Evolutionary conservation across 1,140 invertebrate species (phyloP).

Genomic region (Euura lappo): DNA sequence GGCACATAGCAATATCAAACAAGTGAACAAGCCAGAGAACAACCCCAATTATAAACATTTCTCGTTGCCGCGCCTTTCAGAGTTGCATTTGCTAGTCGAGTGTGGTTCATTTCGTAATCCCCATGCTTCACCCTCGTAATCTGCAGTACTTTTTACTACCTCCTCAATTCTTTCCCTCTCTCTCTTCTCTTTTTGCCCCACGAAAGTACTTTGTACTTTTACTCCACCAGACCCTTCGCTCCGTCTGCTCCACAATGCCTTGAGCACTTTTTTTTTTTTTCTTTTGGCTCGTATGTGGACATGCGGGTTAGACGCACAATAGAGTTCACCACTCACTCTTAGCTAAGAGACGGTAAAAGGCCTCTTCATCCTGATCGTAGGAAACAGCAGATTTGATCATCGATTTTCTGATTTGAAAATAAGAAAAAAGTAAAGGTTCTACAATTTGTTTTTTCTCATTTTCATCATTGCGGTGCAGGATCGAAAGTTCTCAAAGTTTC

Average conservation of each 20-base stretch:
- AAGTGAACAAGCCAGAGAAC: background rate
- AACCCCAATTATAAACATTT: constrained; percentile 5
- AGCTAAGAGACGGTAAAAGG: background rate
- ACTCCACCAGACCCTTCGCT: background rate
- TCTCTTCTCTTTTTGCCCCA: background rate
- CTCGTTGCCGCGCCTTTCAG: background rate
- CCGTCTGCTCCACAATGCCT: constrained; percentile 23
- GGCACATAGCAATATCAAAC: too few relatives aligned
- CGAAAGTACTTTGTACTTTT: background rate
- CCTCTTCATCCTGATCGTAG: too few relatives aligned
- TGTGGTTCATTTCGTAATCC: background rate
- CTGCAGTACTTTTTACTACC: too few relatives aligned
- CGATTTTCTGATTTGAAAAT: too few relatives aligned
- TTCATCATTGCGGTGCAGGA: too few relatives aligned
- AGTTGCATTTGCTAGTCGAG: constrained; percentile 3
- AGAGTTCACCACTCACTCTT: background rate
- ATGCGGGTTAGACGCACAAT: constrained; percentile 2
- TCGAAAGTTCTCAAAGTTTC: too few relatives aligned
- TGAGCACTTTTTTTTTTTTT: constrained; percentile 14
- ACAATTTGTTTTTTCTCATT: too few relatives aligned
- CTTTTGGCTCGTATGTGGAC: background rate
- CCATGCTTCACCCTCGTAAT: background rate
- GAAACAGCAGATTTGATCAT: too few relatives aligned
- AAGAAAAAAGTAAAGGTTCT: too few relatives aligned
- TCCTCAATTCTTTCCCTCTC: background rate